A percentile compares a stretch with the other conserved stretches of the same genome.
phyloP scores from a whole-genome alignment of 1,140 invertebrate species.

The Drosophila insularis region DNA sequence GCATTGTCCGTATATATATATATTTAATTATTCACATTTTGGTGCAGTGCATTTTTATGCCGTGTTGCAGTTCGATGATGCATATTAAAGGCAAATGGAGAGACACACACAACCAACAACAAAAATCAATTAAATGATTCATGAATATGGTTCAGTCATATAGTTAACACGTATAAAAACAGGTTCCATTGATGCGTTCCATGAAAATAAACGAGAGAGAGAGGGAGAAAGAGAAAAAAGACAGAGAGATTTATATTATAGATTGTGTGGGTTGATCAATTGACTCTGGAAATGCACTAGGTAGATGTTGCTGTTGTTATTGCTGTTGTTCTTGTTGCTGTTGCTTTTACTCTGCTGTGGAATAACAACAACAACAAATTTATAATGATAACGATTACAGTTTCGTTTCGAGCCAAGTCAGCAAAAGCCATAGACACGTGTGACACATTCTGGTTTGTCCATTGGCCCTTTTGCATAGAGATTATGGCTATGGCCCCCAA shows the following conservation, averaged over 20 bases:
- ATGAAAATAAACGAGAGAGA: slow-evolving; percentile 16
- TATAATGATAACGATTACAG: slow-evolving; percentile 24
- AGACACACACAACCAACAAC: not conserved
- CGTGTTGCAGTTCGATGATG: slow-evolving; percentile 48
- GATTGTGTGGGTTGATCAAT: slow-evolving; percentile 9
- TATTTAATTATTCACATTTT: slow-evolving; percentile 77
- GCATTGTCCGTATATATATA: not conserved
- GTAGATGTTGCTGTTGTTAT: slow-evolving; percentile 10
- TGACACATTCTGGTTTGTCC: not conserved
- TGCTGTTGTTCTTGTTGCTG: slow-evolving; percentile 21
- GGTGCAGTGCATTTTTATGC: slow-evolving; percentile 66
- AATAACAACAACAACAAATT: slow-evolving; percentile 16
- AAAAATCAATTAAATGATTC: slow-evolving; percentile 76
- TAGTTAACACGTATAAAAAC: slow-evolving; percentile 70
- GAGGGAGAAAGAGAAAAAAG: slow-evolving; percentile 8
- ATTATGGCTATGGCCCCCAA: slow-evolving; percentile 33
- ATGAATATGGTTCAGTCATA: slow-evolving; percentile 66
- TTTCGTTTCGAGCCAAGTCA: slow-evolving; percentile 36
- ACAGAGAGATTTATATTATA: slow-evolving; percentile 5
- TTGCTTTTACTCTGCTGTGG: not conserved
- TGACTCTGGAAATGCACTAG: not conserved
- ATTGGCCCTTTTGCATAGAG: slow-evolving; percentile 34
- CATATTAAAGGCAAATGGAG: slow-evolving; percentile 19
- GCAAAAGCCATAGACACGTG: slow-evolving; percentile 55
- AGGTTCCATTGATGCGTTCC: slow-evolving; percentile 1